phyloP scores from a whole-genome alignment of 2,113 vertebrate species.

The Colistium nudipinnis region DNA sequence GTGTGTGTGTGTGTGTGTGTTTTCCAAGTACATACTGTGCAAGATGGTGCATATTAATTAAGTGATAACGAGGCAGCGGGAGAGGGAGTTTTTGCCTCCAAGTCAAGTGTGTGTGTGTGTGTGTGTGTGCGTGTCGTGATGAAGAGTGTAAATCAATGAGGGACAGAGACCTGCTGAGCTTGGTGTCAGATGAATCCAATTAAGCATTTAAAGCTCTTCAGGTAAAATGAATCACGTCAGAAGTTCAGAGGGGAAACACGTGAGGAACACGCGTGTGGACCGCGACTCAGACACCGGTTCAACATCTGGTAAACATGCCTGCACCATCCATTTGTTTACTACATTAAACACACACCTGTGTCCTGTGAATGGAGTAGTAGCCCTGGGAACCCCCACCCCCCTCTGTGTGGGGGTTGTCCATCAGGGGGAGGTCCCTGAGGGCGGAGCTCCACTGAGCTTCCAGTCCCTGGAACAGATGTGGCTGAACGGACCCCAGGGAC shows the following conservation, averaged over 20 bases:
- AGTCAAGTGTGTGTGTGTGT: constrained; percentile 3
- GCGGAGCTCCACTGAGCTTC: constrained; percentile 58
- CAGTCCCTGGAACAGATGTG: no score
- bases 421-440: constrained; percentile 84
- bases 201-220: no score
- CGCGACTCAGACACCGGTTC: no score
- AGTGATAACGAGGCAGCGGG: constrained; percentile 49
- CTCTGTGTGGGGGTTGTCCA: constrained; percentile 92
- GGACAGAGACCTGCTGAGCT: no score
- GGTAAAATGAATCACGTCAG: no score
- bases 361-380: constrained; percentile 86
- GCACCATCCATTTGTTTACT: no score
- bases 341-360: constrained; percentile 87
- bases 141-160: no score
- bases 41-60: constrained; percentile 64
- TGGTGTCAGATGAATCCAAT: no score
- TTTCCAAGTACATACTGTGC: constrained; percentile 37
- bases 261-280: no score
- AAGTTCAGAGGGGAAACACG: no score
- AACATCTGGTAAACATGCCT: no score
- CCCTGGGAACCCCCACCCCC: constrained; percentile 88
- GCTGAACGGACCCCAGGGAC: background rate
- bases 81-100: constrained; percentile 14
- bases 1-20: constrained; percentile 4
- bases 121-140: background rate